Conservation (phyloP, 1,140 invertebrate species). For the Eulimnadia texana region DNA sequence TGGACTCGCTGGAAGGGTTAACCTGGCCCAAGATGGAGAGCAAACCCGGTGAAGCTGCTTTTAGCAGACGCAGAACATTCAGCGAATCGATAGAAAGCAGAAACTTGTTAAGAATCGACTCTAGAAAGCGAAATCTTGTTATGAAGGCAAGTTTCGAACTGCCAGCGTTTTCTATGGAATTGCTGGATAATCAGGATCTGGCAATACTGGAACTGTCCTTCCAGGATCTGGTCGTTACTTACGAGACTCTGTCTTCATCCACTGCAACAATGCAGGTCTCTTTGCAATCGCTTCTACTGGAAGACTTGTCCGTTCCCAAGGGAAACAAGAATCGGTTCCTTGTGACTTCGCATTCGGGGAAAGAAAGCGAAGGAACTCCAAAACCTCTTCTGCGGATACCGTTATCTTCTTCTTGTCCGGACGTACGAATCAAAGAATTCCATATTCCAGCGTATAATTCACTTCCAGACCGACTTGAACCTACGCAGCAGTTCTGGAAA, state of each 20-base stretch:
- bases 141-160: constrained; percentile 27
- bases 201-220: constrained; percentile 66
- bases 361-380: constrained; percentile 1
- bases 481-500: constrained; percentile 9
- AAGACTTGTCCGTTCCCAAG: constrained; percentile 30
- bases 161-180: constrained; percentile 29
- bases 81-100: background rate
- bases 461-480: constrained; percentile 49
- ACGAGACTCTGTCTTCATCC: constrained; percentile 45
- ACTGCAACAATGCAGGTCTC: constrained; percentile 50
- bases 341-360: constrained; percentile 24
- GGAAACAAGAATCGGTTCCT: constrained; percentile 30
- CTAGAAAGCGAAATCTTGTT: background rate
- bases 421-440: constrained; percentile 33
- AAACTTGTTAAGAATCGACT: background rate
- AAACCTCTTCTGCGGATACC: constrained; percentile 5
- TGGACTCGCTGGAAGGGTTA: constrained; percentile 40
- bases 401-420: constrained; percentile 69
- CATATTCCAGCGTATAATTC: constrained; percentile 31
- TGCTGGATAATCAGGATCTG: constrained; percentile 25
- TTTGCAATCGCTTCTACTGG: constrained; percentile 28
- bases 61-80: background rate
- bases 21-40: background rate
- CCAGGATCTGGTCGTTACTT: constrained; percentile 59
- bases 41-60: background rate